Conservation (phyloP, 2,888 invertebrate genomes). For the Ophion ellenae region DNA sequence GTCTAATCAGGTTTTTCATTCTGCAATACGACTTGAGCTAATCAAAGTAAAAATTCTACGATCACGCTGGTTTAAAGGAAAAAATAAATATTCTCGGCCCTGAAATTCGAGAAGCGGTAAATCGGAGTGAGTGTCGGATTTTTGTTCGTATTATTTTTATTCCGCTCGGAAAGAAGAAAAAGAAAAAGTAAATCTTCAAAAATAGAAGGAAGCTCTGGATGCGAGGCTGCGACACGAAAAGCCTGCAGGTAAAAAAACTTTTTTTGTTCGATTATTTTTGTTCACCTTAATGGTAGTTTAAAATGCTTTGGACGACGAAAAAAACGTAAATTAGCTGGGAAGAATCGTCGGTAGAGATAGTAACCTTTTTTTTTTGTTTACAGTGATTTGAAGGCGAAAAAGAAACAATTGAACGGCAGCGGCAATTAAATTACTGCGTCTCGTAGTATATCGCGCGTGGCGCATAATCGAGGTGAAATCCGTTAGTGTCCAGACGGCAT, state of each 20-base stretch:
- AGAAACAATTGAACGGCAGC: neutral
- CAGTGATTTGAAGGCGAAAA: neutral
- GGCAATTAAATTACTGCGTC: slow-evolving; percentile 7
- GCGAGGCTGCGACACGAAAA: neutral
- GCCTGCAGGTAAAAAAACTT: neutral
- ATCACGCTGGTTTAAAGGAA: neutral
- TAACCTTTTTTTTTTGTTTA: neutral
- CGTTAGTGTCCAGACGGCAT: slow-evolving; percentile 41
- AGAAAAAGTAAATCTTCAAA: neutral
- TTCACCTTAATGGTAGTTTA: neutral
- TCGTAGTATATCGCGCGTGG: neutral
- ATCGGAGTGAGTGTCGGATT: neutral
- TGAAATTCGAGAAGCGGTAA: slow-evolving; percentile 1
- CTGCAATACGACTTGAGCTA: neutral
- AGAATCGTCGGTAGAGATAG: neutral
- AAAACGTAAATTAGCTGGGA: too few species aligned
- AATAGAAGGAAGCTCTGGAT: neutral
- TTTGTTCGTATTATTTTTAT: neutral
- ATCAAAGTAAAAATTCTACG: neutral
- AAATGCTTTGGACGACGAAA: neutral
- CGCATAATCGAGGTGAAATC: slow-evolving; percentile 38
- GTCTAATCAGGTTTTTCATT: neutral
- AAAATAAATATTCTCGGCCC: neutral
- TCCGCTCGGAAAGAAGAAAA: neutral
- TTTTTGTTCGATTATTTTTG: neutral